Conservation (phyloP, 2,113 vertebrate species). For the Myrmecobius fasciatus region DNA sequence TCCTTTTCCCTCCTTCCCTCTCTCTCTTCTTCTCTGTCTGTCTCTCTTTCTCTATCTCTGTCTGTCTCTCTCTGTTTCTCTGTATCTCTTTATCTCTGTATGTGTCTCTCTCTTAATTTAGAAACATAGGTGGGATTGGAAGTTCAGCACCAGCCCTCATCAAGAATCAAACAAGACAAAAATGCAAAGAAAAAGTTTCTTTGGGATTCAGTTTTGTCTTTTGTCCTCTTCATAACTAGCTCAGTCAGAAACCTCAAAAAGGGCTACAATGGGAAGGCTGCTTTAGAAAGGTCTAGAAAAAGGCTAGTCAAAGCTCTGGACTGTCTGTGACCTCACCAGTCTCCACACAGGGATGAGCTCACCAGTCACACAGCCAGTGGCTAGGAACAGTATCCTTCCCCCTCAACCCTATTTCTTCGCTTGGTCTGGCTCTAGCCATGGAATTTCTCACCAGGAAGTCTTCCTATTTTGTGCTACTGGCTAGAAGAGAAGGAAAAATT, state of each 20-base stretch:
- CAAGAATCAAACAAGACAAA: neutral
- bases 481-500: neutral
- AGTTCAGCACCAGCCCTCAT: neutral
- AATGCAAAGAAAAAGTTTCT: neutral
- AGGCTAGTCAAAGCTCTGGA: slow-evolving; percentile 51
- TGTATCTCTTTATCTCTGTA: too few species aligned
- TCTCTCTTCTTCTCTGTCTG: too few species aligned
- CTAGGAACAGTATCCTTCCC: slow-evolving; percentile 35
- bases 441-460: slow-evolving; percentile 25
- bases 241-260: slow-evolving; percentile 42
- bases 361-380: slow-evolving; percentile 68
- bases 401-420: slow-evolving; percentile 50
- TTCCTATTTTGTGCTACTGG: neutral
- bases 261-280: neutral
- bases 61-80: too few species aligned
- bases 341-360: slow-evolving; percentile 61
- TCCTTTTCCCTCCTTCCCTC: too few species aligned
- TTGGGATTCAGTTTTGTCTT: neutral
- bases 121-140: neutral
- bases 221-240: neutral
- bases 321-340: slow-evolving; percentile 64
- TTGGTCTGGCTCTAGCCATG: slow-evolving; percentile 57
- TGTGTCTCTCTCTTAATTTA: neutral
- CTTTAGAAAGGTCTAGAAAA: slow-evolving; percentile 41
- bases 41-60: too few species aligned